Base-by-base conservation (phyloP, 1,140 invertebrate genomes). In the Atta texana region DNA sequence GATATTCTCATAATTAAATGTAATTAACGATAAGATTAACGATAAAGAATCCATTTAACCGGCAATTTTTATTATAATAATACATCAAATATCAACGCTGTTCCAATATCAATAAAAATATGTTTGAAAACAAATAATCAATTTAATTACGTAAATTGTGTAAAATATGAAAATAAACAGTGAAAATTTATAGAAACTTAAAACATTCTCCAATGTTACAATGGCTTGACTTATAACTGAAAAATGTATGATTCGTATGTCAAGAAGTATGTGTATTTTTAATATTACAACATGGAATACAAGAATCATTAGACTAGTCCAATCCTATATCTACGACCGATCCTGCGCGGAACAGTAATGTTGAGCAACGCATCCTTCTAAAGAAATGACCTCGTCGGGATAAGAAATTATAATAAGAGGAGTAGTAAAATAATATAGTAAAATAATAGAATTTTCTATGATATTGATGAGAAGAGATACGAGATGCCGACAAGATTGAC, bases 271-370 rank as follows among this genome's bases (percentile, higher is more conserved):
- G 44, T 21, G 51, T 61, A 2, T 21, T 1, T 10, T 1, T 10
- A 28, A 3, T 72, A 34, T 82, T 3, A 3, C 39, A 44, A 64
- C 55, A 55, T n/a, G 55, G 14, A 28, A 76, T 28, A 10, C n/a
- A 16, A 66, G 28, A 31, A 64, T 77, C 59, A 85, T 85, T 66
- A 85, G 71, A 78, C 51, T 49, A 69, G 74, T 78, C 82, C 74
- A 68, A 78, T 77, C 12, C 31, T 69, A 28, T 51, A 57, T 51
- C 53, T 18, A n/a, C 64, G 49, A 39, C 31, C 34, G 57, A 53
- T 55, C 78, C 86, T 87, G 78, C 85, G 85, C 85, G 85, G 76
- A 86, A 81, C 76, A 44, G 21, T 57, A 4, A 53, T 21, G 12
- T 81, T 51, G 39, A 63, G 57, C 51, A 55, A 72, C 16, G 21